Conservation (phyloP, 1,140 invertebrate species). For the Cydia amplana region DNA sequence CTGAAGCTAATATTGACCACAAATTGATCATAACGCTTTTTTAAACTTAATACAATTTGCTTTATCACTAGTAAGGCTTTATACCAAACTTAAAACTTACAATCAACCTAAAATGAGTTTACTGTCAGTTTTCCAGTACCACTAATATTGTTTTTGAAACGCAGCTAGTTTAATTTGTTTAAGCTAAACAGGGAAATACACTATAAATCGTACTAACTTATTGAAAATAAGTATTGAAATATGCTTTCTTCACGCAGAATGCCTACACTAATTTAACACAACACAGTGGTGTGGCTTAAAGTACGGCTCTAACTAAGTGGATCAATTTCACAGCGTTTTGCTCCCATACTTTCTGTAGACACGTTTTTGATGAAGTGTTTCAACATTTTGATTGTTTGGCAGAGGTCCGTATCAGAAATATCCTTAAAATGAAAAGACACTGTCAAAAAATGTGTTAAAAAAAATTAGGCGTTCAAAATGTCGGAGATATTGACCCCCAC, state of each 20-base stretch:
- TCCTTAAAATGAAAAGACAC: too few species aligned
- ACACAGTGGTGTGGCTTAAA: slow-evolving; percentile 10
- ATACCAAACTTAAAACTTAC: too few species aligned
- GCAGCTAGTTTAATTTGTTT: not conserved
- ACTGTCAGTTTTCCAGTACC: not conserved
- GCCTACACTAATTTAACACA: not conserved
- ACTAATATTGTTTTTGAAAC: not conserved
- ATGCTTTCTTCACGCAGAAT: slow-evolving; percentile 5
- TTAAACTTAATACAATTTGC: not conserved
- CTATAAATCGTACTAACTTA: not conserved
- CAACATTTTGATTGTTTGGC: too few species aligned
- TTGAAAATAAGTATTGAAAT: not conserved
- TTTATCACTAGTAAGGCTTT: not conserved
- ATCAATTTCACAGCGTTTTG: not conserved
- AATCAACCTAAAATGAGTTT: too few species aligned
- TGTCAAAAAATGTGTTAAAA: too few species aligned
- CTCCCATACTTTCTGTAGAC: too few species aligned
- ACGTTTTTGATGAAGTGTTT: too few species aligned
- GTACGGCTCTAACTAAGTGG: not conserved
- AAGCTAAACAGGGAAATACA: not conserved
- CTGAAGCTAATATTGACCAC: too few species aligned
- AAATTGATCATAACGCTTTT: too few species aligned
- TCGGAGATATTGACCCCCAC: not conserved
- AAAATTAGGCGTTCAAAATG: not conserved
- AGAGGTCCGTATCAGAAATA: too few species aligned